Base-by-base conservation (phyloP, 2,888 invertebrate species). In the Megastigmus dorsalis region DNA sequence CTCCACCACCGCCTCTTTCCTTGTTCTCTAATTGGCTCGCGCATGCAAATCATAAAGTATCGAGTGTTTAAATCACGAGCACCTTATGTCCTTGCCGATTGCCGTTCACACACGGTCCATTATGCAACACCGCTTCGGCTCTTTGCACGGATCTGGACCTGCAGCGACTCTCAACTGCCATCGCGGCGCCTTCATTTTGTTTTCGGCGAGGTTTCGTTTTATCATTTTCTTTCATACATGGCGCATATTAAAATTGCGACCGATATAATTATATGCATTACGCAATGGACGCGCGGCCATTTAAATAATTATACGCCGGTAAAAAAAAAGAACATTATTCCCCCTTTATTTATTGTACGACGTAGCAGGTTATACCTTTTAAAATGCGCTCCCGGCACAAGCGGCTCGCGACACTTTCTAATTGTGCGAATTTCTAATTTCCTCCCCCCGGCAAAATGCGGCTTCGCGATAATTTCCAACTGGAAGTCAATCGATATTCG, bases 41-140 rank as follows among this genome's bases (percentile, higher is more conserved):
- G 60, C 77, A 76, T 75, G 77, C 77, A 77, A 77, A 79, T 79
- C 78, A 78, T 78, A 77, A 79, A 77, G 72, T 76, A 79, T 74
- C 69, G 68, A 73, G 60, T 69, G 70, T 60, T 77, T 76, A 78
- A 78, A 78, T 78, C 74, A 70, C 74, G 72, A 50, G 66, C 70
- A 74, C 65, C 68, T 75, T 71, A 75, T 70, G 75, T 79, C 79
- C 60, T 60, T 73, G 69, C 74, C 67, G 52, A 72, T 66, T 4
- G 70, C 68, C 67, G 36, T 67, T 67, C 67, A 15, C n/a, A n/a
- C n/a, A n/a, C 67, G 36, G 7, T 5, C 5, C 57, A 26, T 65
- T 72, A 72, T 55, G 55, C 57, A 71, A 63, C 20, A n/a, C n/a
- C n/a, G n/a, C n/a, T n/a, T n/a, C n/a, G 54, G 43, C 43, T 70